Base-by-base conservation (phyloP, 2,797 vertebrate genomes). In the Sparus aurata region DNA sequence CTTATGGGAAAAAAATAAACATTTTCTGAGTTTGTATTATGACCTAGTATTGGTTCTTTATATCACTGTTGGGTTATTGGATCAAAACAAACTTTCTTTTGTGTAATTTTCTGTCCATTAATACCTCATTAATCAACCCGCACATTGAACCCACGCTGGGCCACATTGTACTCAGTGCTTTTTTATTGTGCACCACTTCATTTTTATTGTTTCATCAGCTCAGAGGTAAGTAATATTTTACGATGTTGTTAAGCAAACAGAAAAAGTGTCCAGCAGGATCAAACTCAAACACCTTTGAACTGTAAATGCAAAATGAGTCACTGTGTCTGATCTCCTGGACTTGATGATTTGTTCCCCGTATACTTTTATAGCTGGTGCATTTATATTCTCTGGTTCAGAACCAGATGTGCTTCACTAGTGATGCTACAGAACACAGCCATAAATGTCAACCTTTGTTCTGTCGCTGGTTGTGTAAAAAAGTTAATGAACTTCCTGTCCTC, bases 361-460 rank as follows among this genome's bases (percentile, higher is more conserved):
- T 54, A 50, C 41, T 74, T 53, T 71, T 15, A 60, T 49, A 45
- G 13, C 34, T 9, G 16, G 30, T 22, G 61, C 25, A 8, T 17
- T 41, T 34, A 22, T 23, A 49, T 0, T 16, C 18, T 69, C 47
- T 45, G 57, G 16, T 65, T 55, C 22, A 34, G 25, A 17, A 65
- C 66, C 30, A 52, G 43, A 18, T 45, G 49, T 41, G 20, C 74
- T 61, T 54, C 7, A 46, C 55, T 27, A 55, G 45, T 10, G 2
- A 27, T 6, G 4, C 23, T 2, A 2, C 13, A 12, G 23, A 74
- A 71, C 20, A 15, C 20, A 73, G 52, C 67, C 25, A 53, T 75
- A 82, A 67, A 73, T 2, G 1, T 23, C 41, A n/a, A 89, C 76
- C 84, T 85, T 86, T 76, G 80, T 69, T 66, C 84, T 15, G 10